Base-by-base conservation (phyloP, 2,888 invertebrate species). In the Drosophila histrio region DNA sequence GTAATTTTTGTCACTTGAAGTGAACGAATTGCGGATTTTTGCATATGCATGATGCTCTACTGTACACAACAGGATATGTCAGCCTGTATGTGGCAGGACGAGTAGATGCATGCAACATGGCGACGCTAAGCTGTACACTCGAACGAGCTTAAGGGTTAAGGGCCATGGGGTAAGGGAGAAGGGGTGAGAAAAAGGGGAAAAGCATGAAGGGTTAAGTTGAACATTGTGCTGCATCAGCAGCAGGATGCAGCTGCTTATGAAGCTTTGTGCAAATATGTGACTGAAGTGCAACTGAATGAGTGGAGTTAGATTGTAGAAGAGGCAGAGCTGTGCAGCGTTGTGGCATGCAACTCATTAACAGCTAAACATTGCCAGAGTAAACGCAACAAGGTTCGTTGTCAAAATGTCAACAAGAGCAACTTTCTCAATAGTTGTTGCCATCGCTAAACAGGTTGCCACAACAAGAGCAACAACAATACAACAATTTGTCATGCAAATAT, bases 401-500 rank as follows among this genome's bases (percentile, higher is more conserved):
- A 60, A 46, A 52, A 68, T 54, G 72, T 68, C 60, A 72, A 62
- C 71, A 74, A 46, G 56, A 22, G 44, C 19, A 75, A 75, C 52
- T 75, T 75, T 72, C 39, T 41, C 63, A 52, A 71, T 66, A 60
- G 68, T 74, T 63, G 66, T 62, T 75, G 58, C 21, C 38, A 44
- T 32, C 44, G 36, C 47, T 52, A 53, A 72, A 58, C 62, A 64
- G 64, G 69, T 59, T 56, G 59, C 60, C 63, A 47, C 56, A 54
- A 13, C 26, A 39, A 26, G n/a, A 47, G 11, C n/a, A 43, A 8
- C 56, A 52, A 8, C 43, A 30, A 1, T 19, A 52, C 28, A 30
- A 53, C 41, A 67, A 76, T 86, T 82, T 86, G 76, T 78, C 82
- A 78, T 71, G 76, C 78, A 82, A 84, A 84, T 81, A 80, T 52